Evolutionary conservation across 1,140 invertebrate species (phyloP), one percentile per base, ranked within the genome.

Genomic region (Drosophila quadrilineata): DNA sequence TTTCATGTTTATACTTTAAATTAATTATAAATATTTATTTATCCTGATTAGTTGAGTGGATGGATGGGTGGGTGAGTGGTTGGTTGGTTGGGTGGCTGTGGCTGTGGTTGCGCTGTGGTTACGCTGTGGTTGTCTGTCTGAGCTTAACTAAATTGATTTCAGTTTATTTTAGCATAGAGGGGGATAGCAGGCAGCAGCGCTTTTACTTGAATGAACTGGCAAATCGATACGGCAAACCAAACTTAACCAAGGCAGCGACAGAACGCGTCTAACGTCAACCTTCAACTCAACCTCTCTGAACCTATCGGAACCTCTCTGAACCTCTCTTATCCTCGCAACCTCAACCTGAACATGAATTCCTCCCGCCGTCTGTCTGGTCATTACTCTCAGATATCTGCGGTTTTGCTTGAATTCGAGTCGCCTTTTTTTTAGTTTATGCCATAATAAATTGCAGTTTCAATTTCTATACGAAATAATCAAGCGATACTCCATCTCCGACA

Each of bases 1-100:
- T 58, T 53, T 62, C 59, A 62, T 85, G 79, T 85, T 85, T 79
- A 85, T 85, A 85, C 79, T 85, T 85, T 85, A 85, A 85, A 85
- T 85, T 85, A 85, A 85, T 85, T 85, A 85, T 85, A 85, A 85
- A 85, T 85, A 85, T 85, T 85, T 85, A 85, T 85, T 85, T 85
- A 86, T 85, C 66, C 63, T 85, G 79, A 85, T 85, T 85, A 85
- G 79, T 58, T 85, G 58, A 40, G 65, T 56, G 43, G 53, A 22
- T 43, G 62, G 29, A 2, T n/a, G n/a, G 40, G 22, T 33, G 12
- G 6, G 8, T 24, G 24, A 29, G 17, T 29, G 16, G 33, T 22
- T 33, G 28, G n/a, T 5, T 29, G 26, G 38, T 49, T 36, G 33
- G 28, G 58, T 33, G 24, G 17, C n/a, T n/a, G n/a, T n/a, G n/a